Base-by-base conservation (phyloP, 2,113 vertebrate genomes). In the Donacobius atricapilla region DNA sequence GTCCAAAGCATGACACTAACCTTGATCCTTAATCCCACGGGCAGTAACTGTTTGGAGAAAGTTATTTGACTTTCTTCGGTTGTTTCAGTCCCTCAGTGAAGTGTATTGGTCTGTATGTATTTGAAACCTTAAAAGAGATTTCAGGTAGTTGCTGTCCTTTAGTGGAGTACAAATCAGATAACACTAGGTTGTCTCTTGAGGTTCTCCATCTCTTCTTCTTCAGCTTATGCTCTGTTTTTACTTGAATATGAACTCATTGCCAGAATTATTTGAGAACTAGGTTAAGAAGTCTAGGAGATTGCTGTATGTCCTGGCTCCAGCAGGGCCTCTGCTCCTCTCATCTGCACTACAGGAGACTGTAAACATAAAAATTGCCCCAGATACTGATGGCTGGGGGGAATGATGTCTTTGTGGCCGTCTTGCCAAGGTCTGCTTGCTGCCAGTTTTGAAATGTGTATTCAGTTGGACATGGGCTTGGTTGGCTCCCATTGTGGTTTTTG, bases 181-280 rank as follows among this genome's bases (percentile, higher is more conserved):
- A 48, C 31, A 8, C 17, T n/a, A 56, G 76, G 28, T 24, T 81
- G 39, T 42, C 28, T 35, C 31, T 37, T 70, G 39, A 94, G 45
- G 37, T 78, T 89, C 47, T 80, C 85, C 56, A 86, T 80, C 51
- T 80, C 54, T 33, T 61, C 56, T 65, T 84, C 44, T 58, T 60
- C 83, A 69, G 9, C 58, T 90, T 83, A 82, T 90, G 30, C 39
- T 94, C 61, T 64, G 40, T 71, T 76, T 94, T 93, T 90, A 96
- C 96, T 97, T 97, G 92, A 95, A 96, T 78, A 47, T 53, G 68
- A 94, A 93, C 37, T 81, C 48, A 10, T 60, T 87, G 80, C 60
- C 69, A 71, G 89, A 88, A 77, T 47, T 78, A 33, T 17, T 42
- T 3, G 11, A 89, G 61, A 39, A 60, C 37, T 56, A 48, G 69